Conservation (phyloP, 2,888 invertebrate species). For the Flexamia atlantica region DNA sequence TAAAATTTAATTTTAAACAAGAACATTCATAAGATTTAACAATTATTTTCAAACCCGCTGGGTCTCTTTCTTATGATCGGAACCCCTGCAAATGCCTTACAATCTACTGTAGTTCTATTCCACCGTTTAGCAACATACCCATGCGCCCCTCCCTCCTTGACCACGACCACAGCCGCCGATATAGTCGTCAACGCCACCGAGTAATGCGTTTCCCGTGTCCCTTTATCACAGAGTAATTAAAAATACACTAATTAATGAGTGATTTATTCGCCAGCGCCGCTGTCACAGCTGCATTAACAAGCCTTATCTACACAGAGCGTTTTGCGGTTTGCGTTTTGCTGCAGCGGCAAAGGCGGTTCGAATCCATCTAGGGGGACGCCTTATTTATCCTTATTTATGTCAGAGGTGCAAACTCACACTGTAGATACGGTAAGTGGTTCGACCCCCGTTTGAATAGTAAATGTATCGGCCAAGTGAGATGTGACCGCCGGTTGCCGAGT, state of each 20-base stretch:
- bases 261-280: conserved; percentile 45
- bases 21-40: no score
- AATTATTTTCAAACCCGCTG: no score
- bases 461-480: not conserved
- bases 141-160: not conserved
- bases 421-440: conserved; percentile 22
- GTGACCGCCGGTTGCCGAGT: no score
- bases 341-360: not conserved
- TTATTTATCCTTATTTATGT: conserved; percentile 15
- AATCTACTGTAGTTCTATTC: no score
- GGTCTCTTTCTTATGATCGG: no score
- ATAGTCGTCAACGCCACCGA: not conserved
- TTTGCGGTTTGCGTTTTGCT: not conserved
- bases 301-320: no score
- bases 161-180: not conserved
- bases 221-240: conserved; percentile 57
- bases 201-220: conserved; percentile 58
- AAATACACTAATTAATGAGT: conserved; percentile 62
- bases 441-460: not conserved
- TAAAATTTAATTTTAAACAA: no score
- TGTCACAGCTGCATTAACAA: conserved; percentile 24
- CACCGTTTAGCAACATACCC: no score
- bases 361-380: conserved; percentile 1
- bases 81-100: no score
- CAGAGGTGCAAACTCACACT: not conserved